These are phyloP conservation scores for Drosophila neonasuta DNA, from an alignment of 2,888 invertebrate species.

Conservation along the genomic window DNA sequence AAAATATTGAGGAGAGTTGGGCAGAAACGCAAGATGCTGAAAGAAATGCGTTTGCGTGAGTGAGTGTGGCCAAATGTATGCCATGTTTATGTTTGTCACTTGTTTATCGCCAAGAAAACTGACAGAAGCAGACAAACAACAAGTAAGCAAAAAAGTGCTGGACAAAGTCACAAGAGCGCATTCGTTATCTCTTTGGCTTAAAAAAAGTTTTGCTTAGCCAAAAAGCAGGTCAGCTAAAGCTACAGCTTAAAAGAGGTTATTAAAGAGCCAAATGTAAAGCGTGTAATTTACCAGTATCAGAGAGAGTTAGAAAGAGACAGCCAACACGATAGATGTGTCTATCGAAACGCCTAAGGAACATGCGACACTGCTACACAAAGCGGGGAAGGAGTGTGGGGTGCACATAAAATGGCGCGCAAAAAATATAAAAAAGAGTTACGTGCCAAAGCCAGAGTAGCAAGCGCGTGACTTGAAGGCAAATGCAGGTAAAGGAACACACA, in stretches of 20 bases:
- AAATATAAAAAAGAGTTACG: constrained; percentile 57
- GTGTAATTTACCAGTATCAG: constrained; percentile 36
- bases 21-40: constrained; percentile 51
- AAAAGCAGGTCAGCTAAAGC: constrained; percentile 49
- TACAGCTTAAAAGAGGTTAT: constrained; percentile 26
- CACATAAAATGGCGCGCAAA: constrained; percentile 48
- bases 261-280: constrained; percentile 50
- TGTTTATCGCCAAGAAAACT: constrained; percentile 47
- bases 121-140: constrained; percentile 25
- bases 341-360: constrained; percentile 37
- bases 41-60: constrained; percentile 27
- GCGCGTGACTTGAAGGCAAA: constrained; percentile 65
- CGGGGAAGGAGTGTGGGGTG: constrained; percentile 4
- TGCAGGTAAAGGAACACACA: constrained; percentile 28
- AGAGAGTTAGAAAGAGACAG: constrained; percentile 5
- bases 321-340: constrained; percentile 35
- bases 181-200: constrained; percentile 38
- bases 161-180: constrained; percentile 36
- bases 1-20: constrained; percentile 34
- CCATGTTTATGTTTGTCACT: constrained; percentile 60
- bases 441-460: constrained; percentile 43
- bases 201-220: constrained; percentile 17
- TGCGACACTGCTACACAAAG: constrained; percentile 14
- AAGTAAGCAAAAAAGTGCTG: constrained; percentile 33
- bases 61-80: constrained; percentile 39